Evolutionary conservation across 2,888 invertebrate genomes (phyloP).

Genomic region (Torymus tubicola): DNA sequence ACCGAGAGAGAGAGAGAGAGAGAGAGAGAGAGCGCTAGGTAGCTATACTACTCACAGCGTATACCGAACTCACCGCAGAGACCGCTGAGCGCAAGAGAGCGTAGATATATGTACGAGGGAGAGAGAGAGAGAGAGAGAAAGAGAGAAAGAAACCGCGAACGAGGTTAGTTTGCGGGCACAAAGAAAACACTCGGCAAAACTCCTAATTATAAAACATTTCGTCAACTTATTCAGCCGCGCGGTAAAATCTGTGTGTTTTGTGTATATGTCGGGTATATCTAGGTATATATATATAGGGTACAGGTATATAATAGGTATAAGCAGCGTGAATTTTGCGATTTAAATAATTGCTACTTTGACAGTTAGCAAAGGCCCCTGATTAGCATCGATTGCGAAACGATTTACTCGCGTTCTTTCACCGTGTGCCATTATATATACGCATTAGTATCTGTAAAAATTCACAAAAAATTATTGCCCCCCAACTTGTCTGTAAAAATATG

Average conservation of each 20-base stretch:
- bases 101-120: background rate
- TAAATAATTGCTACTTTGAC: constrained; percentile 53
- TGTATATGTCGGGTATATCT: no score
- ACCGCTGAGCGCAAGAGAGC: background rate
- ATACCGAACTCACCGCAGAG: constrained; percentile 1
- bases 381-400: constrained; percentile 55
- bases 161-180: constrained; percentile 52
- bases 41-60: no score
- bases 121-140: background rate
- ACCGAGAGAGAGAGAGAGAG: no score
- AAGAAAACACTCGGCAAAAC: constrained; percentile 51
- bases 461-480: no score
- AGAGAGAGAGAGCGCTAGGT: no score
- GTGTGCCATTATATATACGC: no score
- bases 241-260: constrained; percentile 40
- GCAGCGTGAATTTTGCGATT: no score
- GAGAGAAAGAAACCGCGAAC: constrained; percentile 40
- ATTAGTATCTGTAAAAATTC: no score
- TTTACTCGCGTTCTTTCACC: background rate
- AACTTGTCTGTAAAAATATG: no score
- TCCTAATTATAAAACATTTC: constrained; percentile 55
- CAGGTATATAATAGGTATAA: no score
- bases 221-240: constrained; percentile 51
- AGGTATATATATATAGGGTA: no score
- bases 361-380: constrained; percentile 32